Conservation (phyloP, 1,140 invertebrate genomes). For the Pseudomyrmex concolor region DNA sequence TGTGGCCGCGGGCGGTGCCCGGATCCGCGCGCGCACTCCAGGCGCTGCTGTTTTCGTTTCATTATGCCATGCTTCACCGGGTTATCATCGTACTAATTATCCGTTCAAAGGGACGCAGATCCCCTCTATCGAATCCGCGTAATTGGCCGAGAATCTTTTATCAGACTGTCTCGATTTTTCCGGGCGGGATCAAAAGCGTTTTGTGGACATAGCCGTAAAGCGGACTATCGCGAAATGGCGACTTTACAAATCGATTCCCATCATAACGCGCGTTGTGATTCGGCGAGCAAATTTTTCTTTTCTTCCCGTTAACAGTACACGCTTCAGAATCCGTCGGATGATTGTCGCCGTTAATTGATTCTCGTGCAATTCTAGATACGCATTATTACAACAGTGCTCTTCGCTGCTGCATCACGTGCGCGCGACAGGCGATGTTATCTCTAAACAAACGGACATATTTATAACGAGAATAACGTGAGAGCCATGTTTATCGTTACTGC, state of each 20-base stretch:
- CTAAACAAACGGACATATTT: conserved; percentile 47
- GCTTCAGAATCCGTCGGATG: not conserved
- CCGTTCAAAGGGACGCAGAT: conserved; percentile 63
- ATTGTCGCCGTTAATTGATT: conserved; percentile 8
- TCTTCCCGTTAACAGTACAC: not conserved
- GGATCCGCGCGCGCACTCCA: conserved; percentile 29
- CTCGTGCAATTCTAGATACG: conserved; percentile 12
- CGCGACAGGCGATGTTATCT: conserved; percentile 17
- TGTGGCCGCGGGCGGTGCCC: conserved; percentile 50
- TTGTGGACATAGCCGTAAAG: conserved; percentile 4
- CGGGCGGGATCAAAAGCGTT: conserved; percentile 27
- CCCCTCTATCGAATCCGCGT: conserved; percentile 24
- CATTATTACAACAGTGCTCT: not conserved
- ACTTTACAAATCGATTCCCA: not conserved
- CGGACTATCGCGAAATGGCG: not conserved
- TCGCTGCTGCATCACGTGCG: not conserved
- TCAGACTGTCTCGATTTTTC: conserved; percentile 39
- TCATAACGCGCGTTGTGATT: not conserved
- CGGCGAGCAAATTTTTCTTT: not conserved
- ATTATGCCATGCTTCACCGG: conserved; percentile 76
- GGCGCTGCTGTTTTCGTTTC: conserved; percentile 80
- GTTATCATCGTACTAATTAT: conserved; percentile 80
- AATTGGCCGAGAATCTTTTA: conserved; percentile 50
- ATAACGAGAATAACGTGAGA: conserved; percentile 15
- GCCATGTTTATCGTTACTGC: conserved; percentile 34